Conservation (phyloP, 2,113 vertebrate genomes). For the Myrmecophaga tridactyla region DNA sequence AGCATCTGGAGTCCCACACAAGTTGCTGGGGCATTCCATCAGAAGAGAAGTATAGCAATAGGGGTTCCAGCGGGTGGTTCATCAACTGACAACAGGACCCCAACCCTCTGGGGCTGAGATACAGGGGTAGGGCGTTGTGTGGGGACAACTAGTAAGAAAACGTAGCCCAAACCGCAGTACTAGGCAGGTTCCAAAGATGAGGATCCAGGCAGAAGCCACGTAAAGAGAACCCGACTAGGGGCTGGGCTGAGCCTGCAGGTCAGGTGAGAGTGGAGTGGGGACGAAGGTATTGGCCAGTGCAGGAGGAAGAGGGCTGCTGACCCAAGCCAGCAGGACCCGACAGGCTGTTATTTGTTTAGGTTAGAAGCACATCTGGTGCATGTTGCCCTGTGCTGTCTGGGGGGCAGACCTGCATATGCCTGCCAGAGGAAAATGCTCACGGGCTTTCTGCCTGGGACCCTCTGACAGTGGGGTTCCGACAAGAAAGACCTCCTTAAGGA, state of each 20-base stretch:
- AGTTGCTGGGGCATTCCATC: not conserved
- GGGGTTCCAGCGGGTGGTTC: not conserved
- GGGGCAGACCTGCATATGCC: not conserved
- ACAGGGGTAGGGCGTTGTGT: not conserved
- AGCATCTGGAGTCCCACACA: not conserved
- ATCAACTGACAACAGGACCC: not conserved
- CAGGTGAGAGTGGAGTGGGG: not conserved
- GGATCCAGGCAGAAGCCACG: not conserved
- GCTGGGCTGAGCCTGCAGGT: not conserved
- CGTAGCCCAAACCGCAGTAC: not conserved
- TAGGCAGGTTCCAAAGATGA: not conserved
- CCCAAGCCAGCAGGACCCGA: not conserved
- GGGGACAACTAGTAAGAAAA: constrained; percentile 23
- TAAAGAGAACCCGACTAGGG: not conserved
- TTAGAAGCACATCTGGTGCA: not conserved
- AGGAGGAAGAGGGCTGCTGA: not conserved
- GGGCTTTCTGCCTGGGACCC: not conserved
- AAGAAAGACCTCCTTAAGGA: not conserved
- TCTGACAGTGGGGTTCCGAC: not conserved
- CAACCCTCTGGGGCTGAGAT: not conserved
- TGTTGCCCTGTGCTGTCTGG: not conserved
- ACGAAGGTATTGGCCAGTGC: not conserved
- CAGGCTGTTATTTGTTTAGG: not conserved
- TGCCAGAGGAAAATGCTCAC: not conserved
- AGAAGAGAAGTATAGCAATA: not conserved